phyloP scores from a whole-genome alignment of 2,888 invertebrate genomes.

The Orthosia gracilis region DNA sequence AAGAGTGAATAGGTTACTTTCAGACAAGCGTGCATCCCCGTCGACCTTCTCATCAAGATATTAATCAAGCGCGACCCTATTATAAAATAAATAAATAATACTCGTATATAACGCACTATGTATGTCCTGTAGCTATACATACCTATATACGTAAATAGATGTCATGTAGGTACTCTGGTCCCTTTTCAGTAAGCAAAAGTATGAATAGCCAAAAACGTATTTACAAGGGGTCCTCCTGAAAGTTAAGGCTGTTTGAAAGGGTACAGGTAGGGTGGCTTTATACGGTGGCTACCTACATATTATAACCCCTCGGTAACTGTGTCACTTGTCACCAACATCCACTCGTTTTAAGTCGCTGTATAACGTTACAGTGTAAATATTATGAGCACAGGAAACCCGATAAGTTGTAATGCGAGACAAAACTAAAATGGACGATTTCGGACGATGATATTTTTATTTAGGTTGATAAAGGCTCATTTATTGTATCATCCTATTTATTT shows the following conservation, averaged over 20 bases:
- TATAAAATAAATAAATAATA: too few relatives aligned
- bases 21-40: too few relatives aligned
- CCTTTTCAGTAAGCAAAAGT: slow-evolving; percentile 9
- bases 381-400: slow-evolving; percentile 48
- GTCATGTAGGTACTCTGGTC: neutral
- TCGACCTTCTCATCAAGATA: too few relatives aligned
- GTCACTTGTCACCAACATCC: slow-evolving; percentile 26
- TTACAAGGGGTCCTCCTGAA: slow-evolving; percentile 14
- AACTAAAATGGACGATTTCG: slow-evolving; percentile 46
- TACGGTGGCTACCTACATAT: slow-evolving; percentile 6
- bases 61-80: too few relatives aligned
- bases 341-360: slow-evolving; percentile 21
- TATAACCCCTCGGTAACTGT: slow-evolving; percentile 11
- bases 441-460: slow-evolving; percentile 21
- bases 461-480: slow-evolving; percentile 19
- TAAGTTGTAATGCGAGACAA: slow-evolving; percentile 39
- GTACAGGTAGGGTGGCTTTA: slow-evolving; percentile 21
- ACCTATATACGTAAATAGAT: neutral
- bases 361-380: slow-evolving; percentile 47
- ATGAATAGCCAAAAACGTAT: slow-evolving; percentile 38
- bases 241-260: slow-evolving; percentile 33
- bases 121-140: neutral
- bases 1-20: too few relatives aligned
- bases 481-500: neutral
- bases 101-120: neutral